Conservation (phyloP, 2,797 vertebrate genomes). For the Selene dorsalis region DNA sequence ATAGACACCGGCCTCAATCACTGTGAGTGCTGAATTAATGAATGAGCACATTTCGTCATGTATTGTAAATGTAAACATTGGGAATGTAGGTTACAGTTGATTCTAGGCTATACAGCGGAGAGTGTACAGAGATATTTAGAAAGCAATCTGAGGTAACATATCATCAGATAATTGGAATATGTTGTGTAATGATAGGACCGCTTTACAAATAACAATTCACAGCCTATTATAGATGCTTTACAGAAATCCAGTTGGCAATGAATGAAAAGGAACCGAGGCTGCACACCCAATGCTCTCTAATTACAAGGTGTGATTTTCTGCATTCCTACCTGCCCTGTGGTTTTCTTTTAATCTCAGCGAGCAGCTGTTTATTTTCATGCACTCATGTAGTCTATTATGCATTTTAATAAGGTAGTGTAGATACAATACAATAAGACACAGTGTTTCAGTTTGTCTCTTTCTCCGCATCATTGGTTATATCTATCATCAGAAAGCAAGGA, state of each 20-base stretch:
- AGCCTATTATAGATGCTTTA: slow-evolving; percentile 63
- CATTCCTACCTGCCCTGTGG: slow-evolving; percentile 66
- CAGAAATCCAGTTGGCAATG: slow-evolving; percentile 45
- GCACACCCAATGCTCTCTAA: slow-evolving; percentile 54
- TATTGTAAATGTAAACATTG: slow-evolving; percentile 51
- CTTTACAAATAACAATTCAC: slow-evolving; percentile 52
- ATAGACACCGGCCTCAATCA: slow-evolving; percentile 27
- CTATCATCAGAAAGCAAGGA: not conserved
- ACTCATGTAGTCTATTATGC: slow-evolving; percentile 25
- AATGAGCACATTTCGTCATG: not conserved
- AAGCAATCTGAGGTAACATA: slow-evolving; percentile 48
- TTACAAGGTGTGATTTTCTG: slow-evolving; percentile 70
- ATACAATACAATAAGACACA: not conserved
- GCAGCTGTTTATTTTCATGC: slow-evolving; percentile 31
- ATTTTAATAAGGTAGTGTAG: slow-evolving; percentile 20
- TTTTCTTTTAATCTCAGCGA: slow-evolving; percentile 32
- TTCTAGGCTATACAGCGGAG: slow-evolving; percentile 47
- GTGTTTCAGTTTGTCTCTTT: not conserved
- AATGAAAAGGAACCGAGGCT: slow-evolving; percentile 49
- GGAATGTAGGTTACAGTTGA: slow-evolving; percentile 8
- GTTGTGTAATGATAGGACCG: slow-evolving; percentile 39
- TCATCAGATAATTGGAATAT: slow-evolving; percentile 66
- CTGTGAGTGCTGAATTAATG: not conserved
- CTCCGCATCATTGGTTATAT: not conserved
- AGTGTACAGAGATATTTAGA: slow-evolving; percentile 55